phyloP scores from a whole-genome alignment of 2,113 vertebrate genomes.

The Podarcis muralis region DNA sequence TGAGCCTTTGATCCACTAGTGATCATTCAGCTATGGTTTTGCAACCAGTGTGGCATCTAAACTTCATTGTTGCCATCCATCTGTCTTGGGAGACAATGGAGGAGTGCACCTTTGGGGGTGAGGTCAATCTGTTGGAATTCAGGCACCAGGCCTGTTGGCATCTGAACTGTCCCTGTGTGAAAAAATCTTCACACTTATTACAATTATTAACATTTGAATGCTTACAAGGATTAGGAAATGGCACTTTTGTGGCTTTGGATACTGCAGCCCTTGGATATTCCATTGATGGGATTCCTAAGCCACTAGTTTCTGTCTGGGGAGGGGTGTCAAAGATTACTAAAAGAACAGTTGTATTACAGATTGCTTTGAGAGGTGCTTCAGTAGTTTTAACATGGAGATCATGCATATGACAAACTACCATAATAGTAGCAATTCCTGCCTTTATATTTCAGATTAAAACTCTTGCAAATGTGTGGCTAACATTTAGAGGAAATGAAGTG shows the following conservation, averaged over 20 bases:
- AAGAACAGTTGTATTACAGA: neutral
- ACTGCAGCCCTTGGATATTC: neutral
- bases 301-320: neutral
- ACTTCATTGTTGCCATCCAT: too few relatives aligned
- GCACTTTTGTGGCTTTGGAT: neutral
- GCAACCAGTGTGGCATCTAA: too few relatives aligned
- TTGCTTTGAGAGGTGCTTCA: neutral
- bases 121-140: too few relatives aligned
- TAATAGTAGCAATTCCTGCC: neutral
- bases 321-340: neutral
- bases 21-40: too few relatives aligned
- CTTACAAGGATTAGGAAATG: neutral
- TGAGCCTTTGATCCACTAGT: too few relatives aligned
- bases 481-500: neutral
- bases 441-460: neutral
- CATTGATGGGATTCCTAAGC: neutral
- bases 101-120: too few relatives aligned
- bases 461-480: neutral
- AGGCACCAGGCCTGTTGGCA: neutral
- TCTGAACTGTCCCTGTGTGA: neutral
- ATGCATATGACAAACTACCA: neutral
- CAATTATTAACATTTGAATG: neutral
- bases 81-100: too few relatives aligned
- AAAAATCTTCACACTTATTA: neutral
- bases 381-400: neutral